Percentiles rank a stretch among this genome's conserved stretches.
phyloP scores from a whole-genome alignment of 1,140 invertebrate genomes.

The Drosophila virilis region DNA sequence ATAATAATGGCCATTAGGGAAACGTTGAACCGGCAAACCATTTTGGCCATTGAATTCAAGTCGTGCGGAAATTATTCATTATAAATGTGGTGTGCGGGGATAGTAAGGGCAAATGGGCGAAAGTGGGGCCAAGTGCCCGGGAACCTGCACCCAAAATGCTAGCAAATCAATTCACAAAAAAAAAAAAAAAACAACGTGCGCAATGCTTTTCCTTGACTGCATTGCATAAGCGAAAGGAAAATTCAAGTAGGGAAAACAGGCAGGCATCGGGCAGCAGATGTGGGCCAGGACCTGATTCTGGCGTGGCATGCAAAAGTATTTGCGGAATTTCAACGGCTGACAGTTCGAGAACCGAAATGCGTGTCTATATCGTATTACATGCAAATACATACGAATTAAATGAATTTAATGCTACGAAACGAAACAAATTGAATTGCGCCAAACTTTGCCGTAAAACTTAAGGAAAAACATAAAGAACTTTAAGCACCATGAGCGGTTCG shows the following conservation, averaged over 20 bases:
- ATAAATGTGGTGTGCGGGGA: conserved; percentile 54
- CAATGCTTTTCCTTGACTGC: conserved; percentile 47
- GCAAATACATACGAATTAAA: conserved; percentile 51
- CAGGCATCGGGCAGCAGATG: neutral
- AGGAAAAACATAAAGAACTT: conserved; percentile 29
- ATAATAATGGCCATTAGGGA: conserved; percentile 77
- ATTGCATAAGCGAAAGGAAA: conserved; percentile 56
- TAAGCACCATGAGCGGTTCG: conserved; percentile 39
- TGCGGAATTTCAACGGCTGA: conserved; percentile 66
- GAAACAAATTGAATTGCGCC: conserved; percentile 21
- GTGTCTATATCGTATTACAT: conserved; percentile 70
- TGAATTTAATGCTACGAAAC: conserved; percentile 21
- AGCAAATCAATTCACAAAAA: conserved; percentile 73
- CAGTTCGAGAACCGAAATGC: conserved; percentile 56
- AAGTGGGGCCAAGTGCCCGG: neutral
- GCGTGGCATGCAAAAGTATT: conserved; percentile 59
- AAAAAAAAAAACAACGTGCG: conserved; percentile 37
- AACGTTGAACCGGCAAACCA: conserved; percentile 67
- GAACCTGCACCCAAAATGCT: conserved; percentile 41
- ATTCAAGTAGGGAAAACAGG: neutral
- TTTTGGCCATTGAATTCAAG: conserved; percentile 74
- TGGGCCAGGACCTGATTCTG: conserved; percentile 4
- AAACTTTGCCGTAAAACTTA: conserved; percentile 13
- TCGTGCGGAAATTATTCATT: conserved; percentile 80
- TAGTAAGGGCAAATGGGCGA: neutral